Conservation (phyloP, 2,888 invertebrate species). For the Monopis laevigella region DNA sequence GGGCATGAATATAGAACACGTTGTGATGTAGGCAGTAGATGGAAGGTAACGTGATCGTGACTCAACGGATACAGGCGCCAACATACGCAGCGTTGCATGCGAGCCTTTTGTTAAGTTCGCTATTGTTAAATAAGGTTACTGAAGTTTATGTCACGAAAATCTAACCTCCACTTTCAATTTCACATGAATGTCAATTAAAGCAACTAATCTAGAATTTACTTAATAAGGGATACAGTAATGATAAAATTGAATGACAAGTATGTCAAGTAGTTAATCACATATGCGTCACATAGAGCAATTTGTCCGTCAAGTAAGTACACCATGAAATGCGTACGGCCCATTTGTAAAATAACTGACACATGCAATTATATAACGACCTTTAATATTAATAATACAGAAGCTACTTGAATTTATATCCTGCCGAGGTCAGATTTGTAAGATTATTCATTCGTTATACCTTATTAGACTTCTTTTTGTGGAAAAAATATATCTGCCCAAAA, state of each 20-base stretch:
- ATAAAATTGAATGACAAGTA: conserved; percentile 10
- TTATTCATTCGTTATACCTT: too few species aligned
- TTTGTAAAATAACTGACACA: conserved; percentile 11
- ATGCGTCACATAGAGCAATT: conserved; percentile 9
- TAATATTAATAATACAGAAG: conserved; percentile 8
- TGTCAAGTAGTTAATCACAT: conserved; percentile 9
- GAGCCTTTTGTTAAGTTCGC: conserved; percentile 7
- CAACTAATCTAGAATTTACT: conserved; percentile 5
- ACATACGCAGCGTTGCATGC: background rate
- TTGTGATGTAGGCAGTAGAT: conserved; percentile 9
- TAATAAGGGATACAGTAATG: conserved; percentile 10
- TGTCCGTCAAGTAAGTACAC: conserved; percentile 8
- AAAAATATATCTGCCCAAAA: too few species aligned
- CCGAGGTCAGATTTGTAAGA: conserved; percentile 3
- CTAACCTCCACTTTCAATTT: conserved; percentile 7
- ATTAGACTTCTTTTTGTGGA: too few species aligned
- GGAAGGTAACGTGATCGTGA: conserved; percentile 5
- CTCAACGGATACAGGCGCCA: conserved; percentile 5
- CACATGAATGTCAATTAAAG: conserved; percentile 5
- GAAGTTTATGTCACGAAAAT: conserved; percentile 2
- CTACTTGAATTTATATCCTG: conserved; percentile 2
- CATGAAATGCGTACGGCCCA: conserved; percentile 5
- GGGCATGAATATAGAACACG: conserved; percentile 10
- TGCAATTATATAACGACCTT: conserved; percentile 6
- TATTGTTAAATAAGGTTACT: conserved; percentile 1